These are phyloP conservation scores for Eurytoma adleriae DNA, from an alignment of 2,888 invertebrate species.

Conservation along the genomic window DNA sequence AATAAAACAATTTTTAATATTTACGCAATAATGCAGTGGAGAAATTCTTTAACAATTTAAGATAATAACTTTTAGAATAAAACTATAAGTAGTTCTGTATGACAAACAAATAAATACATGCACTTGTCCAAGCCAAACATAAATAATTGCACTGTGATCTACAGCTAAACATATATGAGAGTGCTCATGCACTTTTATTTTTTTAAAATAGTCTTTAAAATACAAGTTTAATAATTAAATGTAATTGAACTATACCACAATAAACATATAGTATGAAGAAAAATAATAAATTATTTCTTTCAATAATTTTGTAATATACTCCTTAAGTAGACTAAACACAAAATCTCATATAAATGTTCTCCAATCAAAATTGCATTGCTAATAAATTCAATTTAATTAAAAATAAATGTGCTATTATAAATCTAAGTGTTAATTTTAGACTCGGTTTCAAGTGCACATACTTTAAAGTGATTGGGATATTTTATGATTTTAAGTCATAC, in stretches of 20 bases:
- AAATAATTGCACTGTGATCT: slow-evolving; percentile 40
- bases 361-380: slow-evolving; percentile 37
- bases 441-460: slow-evolving; percentile 55
- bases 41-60: slow-evolving; percentile 22
- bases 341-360: background rate
- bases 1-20: slow-evolving; percentile 25
- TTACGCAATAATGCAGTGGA: slow-evolving; percentile 15
- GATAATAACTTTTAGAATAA: slow-evolving; percentile 17
- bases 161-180: slow-evolving; percentile 43
- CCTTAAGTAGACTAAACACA: background rate
- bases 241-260: slow-evolving; percentile 13
- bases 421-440: slow-evolving; percentile 32
- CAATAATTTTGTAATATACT: background rate
- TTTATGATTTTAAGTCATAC: slow-evolving; percentile 39
- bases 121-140: slow-evolving; percentile 56
- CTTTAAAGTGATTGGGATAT: slow-evolving; percentile 34
- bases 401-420: slow-evolving; percentile 42
- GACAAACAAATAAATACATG: slow-evolving; percentile 57
- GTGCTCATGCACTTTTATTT: slow-evolving; percentile 53
- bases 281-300: background rate
- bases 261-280: background rate
- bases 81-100: slow-evolving; percentile 55
- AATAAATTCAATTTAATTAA: slow-evolving; percentile 19
- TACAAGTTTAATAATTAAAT: slow-evolving; percentile 11
- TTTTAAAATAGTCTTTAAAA: slow-evolving; percentile 19